Evolutionary conservation across 2,797 vertebrate species (phyloP).

Genomic region (Crocidura indochinensis): DNA sequence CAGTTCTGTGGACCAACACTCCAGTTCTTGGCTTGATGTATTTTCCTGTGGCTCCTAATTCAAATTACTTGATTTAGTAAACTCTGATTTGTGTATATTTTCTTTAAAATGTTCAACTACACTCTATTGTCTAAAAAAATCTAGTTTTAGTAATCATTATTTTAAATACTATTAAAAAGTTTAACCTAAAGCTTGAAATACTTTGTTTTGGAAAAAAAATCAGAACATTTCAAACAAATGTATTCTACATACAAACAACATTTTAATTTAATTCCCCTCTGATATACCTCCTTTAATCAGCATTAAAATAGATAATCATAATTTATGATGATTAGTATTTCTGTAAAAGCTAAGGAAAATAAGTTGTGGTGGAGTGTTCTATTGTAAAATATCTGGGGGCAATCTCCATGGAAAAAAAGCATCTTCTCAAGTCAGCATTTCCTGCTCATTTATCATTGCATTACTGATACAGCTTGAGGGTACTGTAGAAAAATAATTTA

Average conservation of each 20-base stretch:
- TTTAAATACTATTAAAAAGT: constrained; percentile 29
- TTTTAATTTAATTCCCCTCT: constrained; percentile 38
- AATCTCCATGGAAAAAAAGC: not conserved
- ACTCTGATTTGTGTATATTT: constrained; percentile 6
- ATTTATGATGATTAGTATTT: not conserved
- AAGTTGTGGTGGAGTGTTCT: not conserved
- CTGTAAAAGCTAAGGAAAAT: not conserved
- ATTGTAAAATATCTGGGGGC: not conserved
- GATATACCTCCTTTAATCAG: not conserved
- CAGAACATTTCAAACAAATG: not conserved
- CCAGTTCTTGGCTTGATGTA: too few relatives aligned
- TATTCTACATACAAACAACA: not conserved
- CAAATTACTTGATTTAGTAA: constrained; percentile 12
- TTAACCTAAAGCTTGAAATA: not conserved
- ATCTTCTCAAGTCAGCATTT: not conserved
- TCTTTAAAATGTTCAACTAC: constrained; percentile 27
- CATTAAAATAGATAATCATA: constrained; percentile 30
- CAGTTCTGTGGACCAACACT: too few relatives aligned
- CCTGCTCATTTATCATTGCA: not conserved
- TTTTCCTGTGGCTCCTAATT: not conserved
- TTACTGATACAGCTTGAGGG: constrained; percentile 43
- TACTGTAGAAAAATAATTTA: not conserved
- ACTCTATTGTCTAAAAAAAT: constrained; percentile 3
- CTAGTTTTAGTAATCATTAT: constrained; percentile 6
- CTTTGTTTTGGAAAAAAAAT: constrained; percentile 16